Percentiles rank a stretch among this genome's conserved stretches.
Evolutionary conservation across 2,113 vertebrate species (phyloP).

Genomic region (Tichodroma muraria): DNA sequence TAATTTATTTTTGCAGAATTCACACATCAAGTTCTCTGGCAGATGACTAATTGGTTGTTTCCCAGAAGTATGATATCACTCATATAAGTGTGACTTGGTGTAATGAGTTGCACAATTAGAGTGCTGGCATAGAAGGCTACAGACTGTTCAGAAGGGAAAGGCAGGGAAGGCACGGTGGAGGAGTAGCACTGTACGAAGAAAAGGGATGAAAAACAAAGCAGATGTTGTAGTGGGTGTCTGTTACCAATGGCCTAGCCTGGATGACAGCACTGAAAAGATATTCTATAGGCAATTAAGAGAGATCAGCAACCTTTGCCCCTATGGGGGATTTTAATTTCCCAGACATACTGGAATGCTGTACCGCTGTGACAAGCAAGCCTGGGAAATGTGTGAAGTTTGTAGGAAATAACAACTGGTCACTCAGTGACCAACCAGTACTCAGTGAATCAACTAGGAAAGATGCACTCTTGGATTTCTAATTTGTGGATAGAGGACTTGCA

Average conservation of each 20-base stretch:
- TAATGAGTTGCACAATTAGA: accelerated
- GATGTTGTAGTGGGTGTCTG: no score
- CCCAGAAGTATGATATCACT: no score
- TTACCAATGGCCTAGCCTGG: neutral
- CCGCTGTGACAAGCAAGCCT: neutral
- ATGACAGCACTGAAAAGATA: neutral
- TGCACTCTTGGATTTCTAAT: neutral
- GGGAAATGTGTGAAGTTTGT: neutral
- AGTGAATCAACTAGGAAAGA: neutral
- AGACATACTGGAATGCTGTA: neutral
- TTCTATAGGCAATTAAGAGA: neutral
- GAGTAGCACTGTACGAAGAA: neutral
- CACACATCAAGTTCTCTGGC: neutral
- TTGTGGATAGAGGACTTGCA: neutral
- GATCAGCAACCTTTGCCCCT: neutral
- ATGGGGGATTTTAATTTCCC: neutral
- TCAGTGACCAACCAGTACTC: no score
- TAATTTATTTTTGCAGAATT: neutral
- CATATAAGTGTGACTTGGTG: neutral
- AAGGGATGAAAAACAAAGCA: neutral
- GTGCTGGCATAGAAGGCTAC: no score
- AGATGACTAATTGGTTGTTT: neutral
- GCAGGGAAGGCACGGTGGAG: accelerated
- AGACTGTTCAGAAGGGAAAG: neutral
- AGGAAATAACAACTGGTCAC: neutral